These are phyloP conservation scores for Lophius piscatorius DNA, from an alignment of 2,113 vertebrate species.

Conservation along the genomic window DNA sequence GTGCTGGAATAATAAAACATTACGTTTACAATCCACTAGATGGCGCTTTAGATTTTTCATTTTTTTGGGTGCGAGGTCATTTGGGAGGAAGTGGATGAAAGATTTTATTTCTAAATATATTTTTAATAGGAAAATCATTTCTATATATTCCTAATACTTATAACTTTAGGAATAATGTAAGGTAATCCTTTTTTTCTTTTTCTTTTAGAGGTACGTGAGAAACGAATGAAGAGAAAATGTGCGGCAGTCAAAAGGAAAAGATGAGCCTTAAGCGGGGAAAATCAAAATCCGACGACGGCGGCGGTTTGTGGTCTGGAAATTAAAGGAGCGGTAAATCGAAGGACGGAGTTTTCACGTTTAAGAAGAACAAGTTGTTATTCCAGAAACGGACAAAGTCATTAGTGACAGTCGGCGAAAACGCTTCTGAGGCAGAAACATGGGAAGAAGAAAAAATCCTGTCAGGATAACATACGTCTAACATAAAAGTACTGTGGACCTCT, in stretches of 20 bases:
- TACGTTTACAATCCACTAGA: neutral
- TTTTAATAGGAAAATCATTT: no score
- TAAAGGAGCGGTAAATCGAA: neutral
- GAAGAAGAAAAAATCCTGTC: neutral
- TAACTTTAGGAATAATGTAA: no score
- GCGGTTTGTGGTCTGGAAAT: slow-evolving; percentile 2
- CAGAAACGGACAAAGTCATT: neutral
- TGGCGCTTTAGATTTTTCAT: slow-evolving; percentile 3
- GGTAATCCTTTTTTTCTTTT: no score
- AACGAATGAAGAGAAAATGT: neutral
- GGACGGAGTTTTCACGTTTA: slow-evolving; percentile 1
- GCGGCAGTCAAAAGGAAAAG: neutral
- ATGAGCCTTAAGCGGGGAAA: neutral
- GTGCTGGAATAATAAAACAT: no score
- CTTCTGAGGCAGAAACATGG: slow-evolving; percentile 1
- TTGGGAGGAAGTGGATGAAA: no score
- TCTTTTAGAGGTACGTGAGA: no score
- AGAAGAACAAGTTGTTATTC: slow-evolving; percentile 8
- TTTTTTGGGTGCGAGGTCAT: no score
- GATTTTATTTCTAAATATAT: no score
- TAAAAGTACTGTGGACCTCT: neutral
- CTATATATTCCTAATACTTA: no score
- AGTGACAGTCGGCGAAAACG: neutral
- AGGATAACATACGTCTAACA: slow-evolving; percentile 12
- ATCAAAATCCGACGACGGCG: neutral